Evolutionary conservation across 1,140 invertebrate genomes (phyloP).

Genomic region (Octopus sinensis): DNA sequence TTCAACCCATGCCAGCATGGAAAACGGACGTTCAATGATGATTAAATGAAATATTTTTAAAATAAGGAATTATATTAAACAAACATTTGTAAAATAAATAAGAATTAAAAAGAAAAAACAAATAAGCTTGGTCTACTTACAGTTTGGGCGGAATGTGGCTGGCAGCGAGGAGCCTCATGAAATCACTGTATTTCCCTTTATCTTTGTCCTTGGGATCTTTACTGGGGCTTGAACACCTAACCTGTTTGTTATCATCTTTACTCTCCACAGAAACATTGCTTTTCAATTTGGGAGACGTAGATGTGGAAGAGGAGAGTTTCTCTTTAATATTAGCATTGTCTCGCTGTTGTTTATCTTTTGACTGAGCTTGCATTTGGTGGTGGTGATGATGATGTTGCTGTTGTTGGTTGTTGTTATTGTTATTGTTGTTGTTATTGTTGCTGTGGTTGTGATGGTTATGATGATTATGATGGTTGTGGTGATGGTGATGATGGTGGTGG

Average conservation of each 20-base stretch:
- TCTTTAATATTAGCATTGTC: background rate
- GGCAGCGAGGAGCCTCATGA: constrained; percentile 10
- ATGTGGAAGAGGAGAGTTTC: background rate
- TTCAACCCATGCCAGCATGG: no score
- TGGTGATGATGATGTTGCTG: constrained; percentile 1
- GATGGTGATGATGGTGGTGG: background rate
- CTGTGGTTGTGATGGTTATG: background rate
- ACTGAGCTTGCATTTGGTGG: background rate
- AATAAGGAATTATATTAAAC: no score
- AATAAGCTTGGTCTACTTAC: background rate
- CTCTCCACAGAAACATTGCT: background rate
- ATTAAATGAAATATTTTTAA: no score
- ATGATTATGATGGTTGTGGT: background rate
- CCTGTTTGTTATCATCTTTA: background rate
- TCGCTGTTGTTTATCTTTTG: constrained; percentile 6
- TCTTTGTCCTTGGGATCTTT: background rate
- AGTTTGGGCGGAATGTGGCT: constrained; percentile 1
- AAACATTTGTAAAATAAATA: no score
- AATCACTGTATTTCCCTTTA: constrained; percentile 13
- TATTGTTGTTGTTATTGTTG: background rate
- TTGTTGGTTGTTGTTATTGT: background rate
- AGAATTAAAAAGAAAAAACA: no score
- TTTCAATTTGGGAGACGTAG: background rate
- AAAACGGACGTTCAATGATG: no score
- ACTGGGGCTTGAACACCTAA: background rate